Percentiles rank a stretch among this genome's conserved stretches.
These are phyloP conservation scores for Matsumyia berberina DNA, from an alignment of 2,888 invertebrate species.

Conservation along the genomic window DNA sequence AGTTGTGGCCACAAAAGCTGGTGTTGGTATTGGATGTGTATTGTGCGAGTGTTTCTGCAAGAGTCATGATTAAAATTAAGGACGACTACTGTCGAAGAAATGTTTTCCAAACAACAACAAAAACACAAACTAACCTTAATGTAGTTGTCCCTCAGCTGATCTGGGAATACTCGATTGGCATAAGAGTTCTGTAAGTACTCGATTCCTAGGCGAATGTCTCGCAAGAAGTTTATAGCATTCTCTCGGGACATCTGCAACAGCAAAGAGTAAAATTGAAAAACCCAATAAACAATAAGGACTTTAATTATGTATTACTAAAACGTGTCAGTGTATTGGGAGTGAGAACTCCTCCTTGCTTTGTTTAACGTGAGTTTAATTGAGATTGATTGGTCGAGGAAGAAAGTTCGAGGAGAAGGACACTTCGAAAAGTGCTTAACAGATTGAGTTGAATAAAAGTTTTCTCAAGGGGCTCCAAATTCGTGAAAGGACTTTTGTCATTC, in stretches of 20 bases:
- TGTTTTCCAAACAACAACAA: constrained; percentile 3
- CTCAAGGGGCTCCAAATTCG: not conserved
- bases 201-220: constrained; percentile 91
- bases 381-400: constrained; percentile 15
- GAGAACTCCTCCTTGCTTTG: not conserved
- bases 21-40: constrained; percentile 65
- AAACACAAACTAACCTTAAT: constrained; percentile 78
- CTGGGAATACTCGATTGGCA: constrained; percentile 82
- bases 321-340: constrained; percentile 17
- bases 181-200: constrained; percentile 87
- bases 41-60: constrained; percentile 76
- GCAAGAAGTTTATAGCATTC: constrained; percentile 90
- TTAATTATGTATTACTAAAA: constrained; percentile 39
- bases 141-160: constrained; percentile 81
- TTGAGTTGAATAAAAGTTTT: constrained; percentile 26
- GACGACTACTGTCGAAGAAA: not conserved
- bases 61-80: constrained; percentile 37
- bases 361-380: constrained; percentile 26
- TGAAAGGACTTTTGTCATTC: constrained; percentile 10
- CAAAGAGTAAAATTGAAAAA: constrained; percentile 11
- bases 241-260: constrained; percentile 88
- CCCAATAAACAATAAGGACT: constrained; percentile 26
- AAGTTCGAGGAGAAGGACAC: constrained; percentile 8
- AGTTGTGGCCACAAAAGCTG: constrained; percentile 75
- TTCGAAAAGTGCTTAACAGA: constrained; percentile 26